Evolutionary conservation across 2,797 vertebrate species (phyloP).

Genomic region (Enteromius thamalakanensis): DNA sequence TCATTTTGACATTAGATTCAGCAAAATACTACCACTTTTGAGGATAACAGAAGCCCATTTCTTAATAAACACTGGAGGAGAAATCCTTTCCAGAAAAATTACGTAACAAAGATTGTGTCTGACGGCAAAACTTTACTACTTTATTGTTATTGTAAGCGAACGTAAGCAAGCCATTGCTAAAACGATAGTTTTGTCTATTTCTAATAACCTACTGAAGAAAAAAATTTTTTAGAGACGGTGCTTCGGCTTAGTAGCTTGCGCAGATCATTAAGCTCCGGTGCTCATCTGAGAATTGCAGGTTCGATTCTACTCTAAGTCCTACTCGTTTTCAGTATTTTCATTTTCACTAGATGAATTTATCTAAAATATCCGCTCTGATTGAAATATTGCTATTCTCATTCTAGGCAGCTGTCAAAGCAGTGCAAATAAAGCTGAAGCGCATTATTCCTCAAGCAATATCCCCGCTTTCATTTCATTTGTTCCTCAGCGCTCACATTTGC

Average conservation of each 20-base stretch:
- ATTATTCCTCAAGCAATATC: slow-evolving; percentile 36
- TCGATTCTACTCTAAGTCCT: not conserved
- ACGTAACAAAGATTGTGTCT: not conserved
- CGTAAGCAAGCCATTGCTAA: not conserved
- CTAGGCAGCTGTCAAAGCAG: slow-evolving; percentile 21
- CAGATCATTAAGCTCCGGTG: not conserved
- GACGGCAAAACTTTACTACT: not conserved
- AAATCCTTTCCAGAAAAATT: not conserved
- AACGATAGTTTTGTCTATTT: slow-evolving; percentile 52
- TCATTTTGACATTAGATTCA: slow-evolving; percentile 7
- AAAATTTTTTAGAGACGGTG: not conserved
- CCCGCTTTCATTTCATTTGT: slow-evolving; percentile 24
- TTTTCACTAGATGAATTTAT: slow-evolving; percentile 64
- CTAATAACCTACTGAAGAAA: slow-evolving; percentile 19
- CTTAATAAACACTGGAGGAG: not conserved
- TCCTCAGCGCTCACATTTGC: slow-evolving; percentile 22
- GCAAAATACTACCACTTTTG: not conserved
- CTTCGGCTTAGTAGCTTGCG: not conserved
- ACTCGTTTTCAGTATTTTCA: slow-evolving; percentile 47
- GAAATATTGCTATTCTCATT: slow-evolving; percentile 28
- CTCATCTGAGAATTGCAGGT: not conserved
- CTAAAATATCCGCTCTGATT: slow-evolving; percentile 63
- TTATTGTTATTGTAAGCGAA: slow-evolving; percentile 1
- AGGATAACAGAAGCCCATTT: slow-evolving; percentile 2
- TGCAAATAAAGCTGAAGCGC: slow-evolving; percentile 22